A percentile compares a stretch with the other conserved stretches of the same genome.
phyloP scores from a whole-genome alignment of 2,888 invertebrate genomes.

The Nomada flava region DNA sequence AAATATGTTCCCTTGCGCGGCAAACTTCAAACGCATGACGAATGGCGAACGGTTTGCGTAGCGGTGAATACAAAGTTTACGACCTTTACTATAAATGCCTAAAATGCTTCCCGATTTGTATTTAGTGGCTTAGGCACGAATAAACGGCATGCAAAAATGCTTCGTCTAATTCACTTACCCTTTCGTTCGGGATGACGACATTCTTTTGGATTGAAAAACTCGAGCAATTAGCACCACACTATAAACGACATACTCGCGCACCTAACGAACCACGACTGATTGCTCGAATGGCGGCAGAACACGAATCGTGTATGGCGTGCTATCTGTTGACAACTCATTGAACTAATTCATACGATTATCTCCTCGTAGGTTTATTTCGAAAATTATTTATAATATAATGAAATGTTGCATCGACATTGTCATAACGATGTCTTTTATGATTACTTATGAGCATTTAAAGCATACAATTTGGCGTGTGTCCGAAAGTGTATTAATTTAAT shows the following conservation, averaged over 20 bases:
- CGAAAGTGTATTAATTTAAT: not conserved
- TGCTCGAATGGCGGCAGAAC: not conserved
- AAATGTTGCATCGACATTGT: not conserved
- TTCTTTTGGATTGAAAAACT: not conserved
- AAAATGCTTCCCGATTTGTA: not conserved
- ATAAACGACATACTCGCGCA: slow-evolving; percentile 1
- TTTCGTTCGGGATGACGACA: not conserved
- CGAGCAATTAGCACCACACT: slow-evolving; percentile 29
- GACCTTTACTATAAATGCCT: not conserved
- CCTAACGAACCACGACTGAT: slow-evolving; percentile 50
- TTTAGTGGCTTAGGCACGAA: not conserved
- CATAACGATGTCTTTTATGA: not conserved
- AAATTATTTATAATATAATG: not conserved
- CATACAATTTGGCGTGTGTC: too few relatives aligned
- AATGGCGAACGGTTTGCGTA: slow-evolving; percentile 4
- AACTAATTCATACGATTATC: not conserved
- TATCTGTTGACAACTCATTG: not conserved
- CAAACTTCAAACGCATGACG: slow-evolving; percentile 15
- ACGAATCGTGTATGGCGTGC: not conserved
- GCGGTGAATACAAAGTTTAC: slow-evolving; percentile 15
- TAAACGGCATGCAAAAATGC: not conserved
- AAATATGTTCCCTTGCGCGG: not conserved
- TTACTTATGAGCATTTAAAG: not conserved
- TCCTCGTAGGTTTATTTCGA: not conserved
- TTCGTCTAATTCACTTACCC: too few relatives aligned